phyloP scores from a whole-genome alignment of 2,797 vertebrate species.

The Enteromius paludinosus region DNA sequence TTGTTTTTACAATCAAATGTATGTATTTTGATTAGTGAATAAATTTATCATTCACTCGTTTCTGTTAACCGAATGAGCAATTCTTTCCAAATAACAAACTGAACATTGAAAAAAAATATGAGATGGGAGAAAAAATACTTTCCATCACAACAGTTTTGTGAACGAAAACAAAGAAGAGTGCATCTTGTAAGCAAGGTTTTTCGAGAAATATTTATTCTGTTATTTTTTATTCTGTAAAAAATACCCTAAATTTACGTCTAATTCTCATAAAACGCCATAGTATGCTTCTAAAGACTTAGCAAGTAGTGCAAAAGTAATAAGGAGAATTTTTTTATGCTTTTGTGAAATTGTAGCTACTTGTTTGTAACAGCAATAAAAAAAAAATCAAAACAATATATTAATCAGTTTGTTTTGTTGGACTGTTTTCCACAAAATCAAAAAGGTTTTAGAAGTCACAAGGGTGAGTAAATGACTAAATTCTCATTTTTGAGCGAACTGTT shows the following conservation, averaged over 20 bases:
- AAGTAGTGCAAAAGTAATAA: not conserved
- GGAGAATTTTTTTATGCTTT: not conserved
- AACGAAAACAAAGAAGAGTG: not conserved
- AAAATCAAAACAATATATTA: not conserved
- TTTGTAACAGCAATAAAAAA: not conserved
- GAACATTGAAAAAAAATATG: not conserved
- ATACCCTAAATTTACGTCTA: not conserved
- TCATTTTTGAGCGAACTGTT: not conserved
- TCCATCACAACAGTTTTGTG: not conserved
- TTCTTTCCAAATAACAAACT: not conserved
- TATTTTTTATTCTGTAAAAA: not conserved
- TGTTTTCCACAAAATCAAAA: not conserved
- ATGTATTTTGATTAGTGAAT: constrained; percentile 1
- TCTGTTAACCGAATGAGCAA: not conserved
- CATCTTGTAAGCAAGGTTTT: not conserved
- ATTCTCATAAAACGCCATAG: not conserved
- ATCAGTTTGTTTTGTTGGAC: no score
- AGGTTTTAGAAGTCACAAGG: not conserved
- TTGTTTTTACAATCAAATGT: not conserved
- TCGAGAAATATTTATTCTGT: not conserved
- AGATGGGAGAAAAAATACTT: no score
- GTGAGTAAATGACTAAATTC: not conserved
- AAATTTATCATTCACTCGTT: not conserved
- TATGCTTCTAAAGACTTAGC: not conserved
- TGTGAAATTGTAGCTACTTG: not conserved